Conservation (phyloP, 2,797 vertebrate species). For the Smutsia temminckii region DNA sequence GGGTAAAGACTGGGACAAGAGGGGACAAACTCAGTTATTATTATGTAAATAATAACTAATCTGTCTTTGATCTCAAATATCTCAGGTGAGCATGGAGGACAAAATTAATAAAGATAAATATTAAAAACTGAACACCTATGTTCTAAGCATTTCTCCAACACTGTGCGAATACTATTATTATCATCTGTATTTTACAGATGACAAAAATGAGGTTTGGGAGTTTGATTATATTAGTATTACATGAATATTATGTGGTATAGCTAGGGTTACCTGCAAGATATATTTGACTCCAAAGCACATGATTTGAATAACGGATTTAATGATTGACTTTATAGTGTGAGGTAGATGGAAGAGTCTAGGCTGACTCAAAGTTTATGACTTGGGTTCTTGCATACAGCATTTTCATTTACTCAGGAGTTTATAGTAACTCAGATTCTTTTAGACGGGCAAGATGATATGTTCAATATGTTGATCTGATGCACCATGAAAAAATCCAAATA, state of each 20-base stretch:
- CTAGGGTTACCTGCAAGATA: no score
- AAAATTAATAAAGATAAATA: conserved; percentile 22
- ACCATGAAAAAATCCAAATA: neutral
- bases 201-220: neutral
- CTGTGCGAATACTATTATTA: neutral
- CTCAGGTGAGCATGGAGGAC: neutral
- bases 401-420: neutral
- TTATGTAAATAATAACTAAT: neutral
- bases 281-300: neutral
- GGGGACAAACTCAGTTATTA: neutral
- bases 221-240: neutral
- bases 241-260: neutral
- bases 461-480: neutral
- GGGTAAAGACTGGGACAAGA: neutral
- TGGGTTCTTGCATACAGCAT: no score
- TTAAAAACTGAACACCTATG: neutral
- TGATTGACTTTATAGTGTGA: neutral
- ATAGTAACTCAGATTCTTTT: neutral
- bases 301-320: neutral
- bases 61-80: neutral
- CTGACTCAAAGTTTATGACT: neutral
- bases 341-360: neutral
- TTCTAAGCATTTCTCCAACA: neutral
- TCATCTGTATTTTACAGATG: neutral
- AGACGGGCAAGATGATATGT: neutral